A percentile compares a stretch with the other conserved stretches of the same genome.
phyloP scores from a whole-genome alignment of 2,888 invertebrate species.

The Craniophora ligustri region DNA sequence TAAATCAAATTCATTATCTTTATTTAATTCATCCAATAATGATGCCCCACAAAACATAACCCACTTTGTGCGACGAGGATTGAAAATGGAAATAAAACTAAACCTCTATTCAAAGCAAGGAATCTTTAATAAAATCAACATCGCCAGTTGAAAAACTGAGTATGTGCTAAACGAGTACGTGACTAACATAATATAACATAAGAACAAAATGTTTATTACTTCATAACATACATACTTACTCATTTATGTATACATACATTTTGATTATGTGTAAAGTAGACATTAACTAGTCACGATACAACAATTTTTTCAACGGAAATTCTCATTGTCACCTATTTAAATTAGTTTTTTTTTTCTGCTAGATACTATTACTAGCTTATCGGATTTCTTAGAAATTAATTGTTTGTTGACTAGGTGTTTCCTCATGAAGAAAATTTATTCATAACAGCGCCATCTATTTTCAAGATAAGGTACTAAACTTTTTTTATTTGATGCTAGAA shows the following conservation, averaged over 20 bases:
- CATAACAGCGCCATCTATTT: no score
- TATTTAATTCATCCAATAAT: no score
- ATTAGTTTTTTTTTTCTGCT: constrained; percentile 13
- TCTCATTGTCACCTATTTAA: constrained; percentile 16
- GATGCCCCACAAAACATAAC: no score
- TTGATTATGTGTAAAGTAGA: neutral
- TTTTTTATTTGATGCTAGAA: no score
- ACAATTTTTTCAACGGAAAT: constrained; percentile 34
- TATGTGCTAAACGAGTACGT: constrained; percentile 31
- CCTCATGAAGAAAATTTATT: no score
- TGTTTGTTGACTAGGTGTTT: neutral
- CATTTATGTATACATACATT: neutral
- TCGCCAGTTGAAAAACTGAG: neutral
- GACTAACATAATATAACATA: constrained; percentile 48
- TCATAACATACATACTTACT: neutral
- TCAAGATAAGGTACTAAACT: no score
- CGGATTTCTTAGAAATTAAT: constrained; percentile 18
- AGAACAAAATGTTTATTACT: constrained; percentile 39
- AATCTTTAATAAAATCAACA: no score
- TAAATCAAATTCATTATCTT: no score
- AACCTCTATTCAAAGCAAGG: no score
- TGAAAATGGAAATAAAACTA: no score
- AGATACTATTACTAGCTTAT: constrained; percentile 13
- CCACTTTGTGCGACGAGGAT: no score
- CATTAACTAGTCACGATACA: constrained; percentile 35